Evolutionary conservation across 2,888 invertebrate genomes (phyloP), one percentile per base, ranked within the genome.

Genomic region (Conistra vaccinii): DNA sequence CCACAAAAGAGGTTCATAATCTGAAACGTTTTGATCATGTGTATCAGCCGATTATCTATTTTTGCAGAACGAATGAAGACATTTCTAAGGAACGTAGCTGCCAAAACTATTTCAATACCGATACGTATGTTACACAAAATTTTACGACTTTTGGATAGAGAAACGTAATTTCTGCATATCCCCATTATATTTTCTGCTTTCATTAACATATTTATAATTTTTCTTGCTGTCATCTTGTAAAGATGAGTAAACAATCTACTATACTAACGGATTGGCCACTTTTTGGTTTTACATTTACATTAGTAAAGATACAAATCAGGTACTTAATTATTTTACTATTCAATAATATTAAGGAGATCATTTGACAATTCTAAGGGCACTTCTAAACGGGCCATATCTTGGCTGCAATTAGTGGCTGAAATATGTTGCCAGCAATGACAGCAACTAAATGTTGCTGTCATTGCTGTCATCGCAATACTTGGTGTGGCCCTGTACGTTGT

Each of bases 111-210:
- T n/a, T 68, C 78, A 14, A 61, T 9, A 29, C 45, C 2, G 2
- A 76, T 12, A 60, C 68, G 78, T 53, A 60, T 45, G 20, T 3
- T 17, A 53, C 26, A 42, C 7, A 76, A 53, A 3, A 60, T 14
- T 68, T 76, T 77, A n/a, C 20, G 20, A 2, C 0, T 20, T 78
- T 45, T 68, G 0, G 68, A 68, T 35, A 61, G 6, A n/a, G 10
- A 58, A 23, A 6, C 48, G 45, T 70, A 78, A 65, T 77, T 70
- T 79, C 71, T 78, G 45, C 3, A 51, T 17, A 78, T 78, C 3
- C 71, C 79, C 2, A 70, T 1, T 7, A 45, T 0, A 12, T 29
- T 70, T 51, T 77, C 77, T 12, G 17, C 17, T 78, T 58, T 77
- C 12, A 35, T 45, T 58, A 78, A 23, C 10, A 58, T 53, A 5